Base-by-base conservation (phyloP, 2,113 vertebrate genomes). In the Aldabrachelys gigantea region DNA sequence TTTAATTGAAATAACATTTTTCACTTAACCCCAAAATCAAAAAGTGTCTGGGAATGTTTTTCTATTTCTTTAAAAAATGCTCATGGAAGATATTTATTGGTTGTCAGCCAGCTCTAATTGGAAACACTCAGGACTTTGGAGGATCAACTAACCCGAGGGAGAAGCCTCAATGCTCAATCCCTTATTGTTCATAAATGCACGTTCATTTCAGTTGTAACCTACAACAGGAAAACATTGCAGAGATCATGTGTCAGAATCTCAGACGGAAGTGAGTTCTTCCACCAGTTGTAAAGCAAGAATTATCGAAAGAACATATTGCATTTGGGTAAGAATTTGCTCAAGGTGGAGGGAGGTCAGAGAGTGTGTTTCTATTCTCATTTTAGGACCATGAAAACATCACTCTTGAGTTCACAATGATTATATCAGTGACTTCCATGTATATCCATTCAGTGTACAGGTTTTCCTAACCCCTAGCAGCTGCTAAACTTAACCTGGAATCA, bases 401-500 rank as follows among this genome's bases (percentile, higher is more conserved):
- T 65, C 31, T 53, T 53, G 5, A 59, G 57, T 59, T 59, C 57
- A 59, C 57, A 59, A 27, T 27, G 57, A 59, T 59, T 62, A 3
- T 31, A 62, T 31, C 31, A 62, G 59, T 8, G 59, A 65, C 59
- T 16, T 65, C 31, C 59, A 65, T 35, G 16, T 35, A 65, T 17
- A 65, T 65, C 31, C 59, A 65, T 35, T 35, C 29, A 65, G 35
- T 6, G 85, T 21, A 1, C 0, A 4, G 5, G 8, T 12, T 41
- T 12, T 69, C 65, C 38, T 35, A 35, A 38, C 38, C 2, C 0
- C 22, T 0, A 1, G 29, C 49, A 49, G 10, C 24, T 41, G 0
- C 53, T 62, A 11, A 0, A 1, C 3, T 1, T 11, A 10, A 56
- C 53, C 86, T 3, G 6, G 24, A 4, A 72, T 10, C 50, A 9